phyloP scores from a whole-genome alignment of 2,888 invertebrate genomes.

The Incurvaria masculella region DNA sequence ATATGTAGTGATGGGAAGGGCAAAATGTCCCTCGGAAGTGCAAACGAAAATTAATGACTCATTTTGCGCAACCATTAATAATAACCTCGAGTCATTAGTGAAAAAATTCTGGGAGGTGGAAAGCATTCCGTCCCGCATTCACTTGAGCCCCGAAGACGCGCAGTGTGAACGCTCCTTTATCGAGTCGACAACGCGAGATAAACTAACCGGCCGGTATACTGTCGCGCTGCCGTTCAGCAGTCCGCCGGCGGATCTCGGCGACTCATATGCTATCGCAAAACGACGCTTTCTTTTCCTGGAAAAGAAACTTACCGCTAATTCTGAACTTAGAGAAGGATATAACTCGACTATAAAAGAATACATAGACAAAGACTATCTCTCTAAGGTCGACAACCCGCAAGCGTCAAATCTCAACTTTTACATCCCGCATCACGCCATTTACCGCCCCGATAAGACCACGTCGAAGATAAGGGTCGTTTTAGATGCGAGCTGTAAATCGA shows the following conservation, averaged over 20 bases:
- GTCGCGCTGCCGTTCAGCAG: neutral
- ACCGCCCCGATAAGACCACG: neutral
- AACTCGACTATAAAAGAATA: neutral
- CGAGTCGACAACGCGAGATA: neutral
- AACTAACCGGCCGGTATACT: neutral
- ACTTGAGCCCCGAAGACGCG: neutral
- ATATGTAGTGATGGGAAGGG: neutral
- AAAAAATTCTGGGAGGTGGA: neutral
- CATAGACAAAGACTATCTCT: neutral
- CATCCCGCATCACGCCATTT: slow-evolving; percentile 2
- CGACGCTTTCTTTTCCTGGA: neutral
- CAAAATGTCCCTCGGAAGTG: too few relatives aligned
- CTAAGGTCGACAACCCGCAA: neutral
- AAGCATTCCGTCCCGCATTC: neutral
- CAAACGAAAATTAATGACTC: too few relatives aligned
- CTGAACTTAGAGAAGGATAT: neutral
- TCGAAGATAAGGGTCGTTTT: slow-evolving; percentile 1
- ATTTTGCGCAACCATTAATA: neutral
- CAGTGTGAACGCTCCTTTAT: neutral
- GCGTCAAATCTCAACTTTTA: neutral
- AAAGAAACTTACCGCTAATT: neutral
- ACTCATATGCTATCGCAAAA: neutral
- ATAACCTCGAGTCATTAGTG: neutral
- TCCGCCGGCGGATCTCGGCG: neutral
- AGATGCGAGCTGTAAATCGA: slow-evolving; percentile 3